Evolutionary conservation across 2,888 invertebrate species (phyloP).

Genomic region (Drosophila rubida): DNA sequence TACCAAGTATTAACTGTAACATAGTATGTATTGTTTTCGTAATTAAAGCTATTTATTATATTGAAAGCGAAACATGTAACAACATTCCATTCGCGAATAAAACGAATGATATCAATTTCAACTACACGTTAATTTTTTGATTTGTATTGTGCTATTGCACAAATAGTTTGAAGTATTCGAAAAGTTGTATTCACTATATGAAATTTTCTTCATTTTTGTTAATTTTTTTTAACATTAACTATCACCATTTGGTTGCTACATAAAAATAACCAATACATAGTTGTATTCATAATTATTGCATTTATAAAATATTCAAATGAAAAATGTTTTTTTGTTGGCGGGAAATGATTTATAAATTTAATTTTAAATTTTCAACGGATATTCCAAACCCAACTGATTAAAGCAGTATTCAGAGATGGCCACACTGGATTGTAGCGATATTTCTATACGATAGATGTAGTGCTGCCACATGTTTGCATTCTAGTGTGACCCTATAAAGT

Average conservation of each 20-base stretch:
- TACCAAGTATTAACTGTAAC: constrained; percentile 48
- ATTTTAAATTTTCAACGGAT: not conserved
- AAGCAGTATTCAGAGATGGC: too few species aligned
- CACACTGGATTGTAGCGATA: constrained; percentile 11
- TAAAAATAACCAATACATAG: too few species aligned
- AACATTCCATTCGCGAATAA: constrained; percentile 47
- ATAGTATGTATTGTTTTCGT: constrained; percentile 66
- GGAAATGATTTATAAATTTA: too few species aligned
- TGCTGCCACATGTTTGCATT: constrained; percentile 18
- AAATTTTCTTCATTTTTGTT: too few species aligned
- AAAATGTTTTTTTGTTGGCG: too few species aligned
- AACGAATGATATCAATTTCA: constrained; percentile 40
- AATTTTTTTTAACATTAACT: too few species aligned
- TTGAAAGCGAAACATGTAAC: constrained; percentile 46
- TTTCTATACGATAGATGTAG: constrained; percentile 4
- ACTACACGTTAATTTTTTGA: not conserved
- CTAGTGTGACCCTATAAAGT: not conserved
- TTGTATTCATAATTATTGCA: too few species aligned
- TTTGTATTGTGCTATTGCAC: not conserved
- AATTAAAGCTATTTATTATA: constrained; percentile 64
- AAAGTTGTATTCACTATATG: too few species aligned
- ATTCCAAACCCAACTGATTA: too few species aligned
- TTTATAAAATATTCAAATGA: too few species aligned
- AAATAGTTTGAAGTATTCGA: too few species aligned
- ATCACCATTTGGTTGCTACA: too few species aligned